phyloP scores from a whole-genome alignment of 1,140 invertebrate genomes.

The Cheumatopsyche charites region DNA sequence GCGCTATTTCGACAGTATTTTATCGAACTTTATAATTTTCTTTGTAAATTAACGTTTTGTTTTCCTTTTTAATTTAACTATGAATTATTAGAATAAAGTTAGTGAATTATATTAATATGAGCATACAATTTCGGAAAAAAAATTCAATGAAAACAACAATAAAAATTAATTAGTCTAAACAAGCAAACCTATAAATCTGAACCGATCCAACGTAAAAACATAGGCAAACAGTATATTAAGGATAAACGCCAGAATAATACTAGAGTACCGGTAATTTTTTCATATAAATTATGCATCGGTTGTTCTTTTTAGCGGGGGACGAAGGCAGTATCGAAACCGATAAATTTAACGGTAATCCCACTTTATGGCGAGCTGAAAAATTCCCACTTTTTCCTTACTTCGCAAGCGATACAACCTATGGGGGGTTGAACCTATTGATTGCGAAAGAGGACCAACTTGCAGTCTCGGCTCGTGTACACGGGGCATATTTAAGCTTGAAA shows the following conservation, averaged over 20 bases:
- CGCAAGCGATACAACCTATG: not conserved
- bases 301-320: conserved; percentile 11
- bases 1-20: too few relatives aligned
- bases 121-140: too few relatives aligned
- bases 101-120: too few relatives aligned
- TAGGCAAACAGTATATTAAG: not conserved
- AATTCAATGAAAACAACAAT: too few relatives aligned
- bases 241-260: not conserved
- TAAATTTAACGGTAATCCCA: conserved; percentile 35
- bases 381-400: conserved; percentile 19
- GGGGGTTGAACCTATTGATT: conserved; percentile 29
- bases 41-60: too few relatives aligned
- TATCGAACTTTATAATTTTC: too few relatives aligned
- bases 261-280: conserved; percentile 7
- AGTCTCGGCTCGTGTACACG: conserved; percentile 21
- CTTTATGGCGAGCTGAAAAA: conserved; percentile 33
- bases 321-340: conserved; percentile 19
- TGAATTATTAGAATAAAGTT: too few relatives aligned
- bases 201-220: too few relatives aligned
- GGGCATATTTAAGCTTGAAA: conserved; percentile 47
- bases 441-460: conserved; percentile 14
- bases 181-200: too few relatives aligned
- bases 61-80: too few relatives aligned
- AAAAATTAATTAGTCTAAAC: too few relatives aligned
- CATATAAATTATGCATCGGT: conserved; percentile 25